A percentile compares a stretch with the other conserved stretches of the same genome.
These are phyloP conservation scores for Oryzias woworae DNA, from an alignment of 2,113 vertebrate genomes.

Conservation along the genomic window DNA sequence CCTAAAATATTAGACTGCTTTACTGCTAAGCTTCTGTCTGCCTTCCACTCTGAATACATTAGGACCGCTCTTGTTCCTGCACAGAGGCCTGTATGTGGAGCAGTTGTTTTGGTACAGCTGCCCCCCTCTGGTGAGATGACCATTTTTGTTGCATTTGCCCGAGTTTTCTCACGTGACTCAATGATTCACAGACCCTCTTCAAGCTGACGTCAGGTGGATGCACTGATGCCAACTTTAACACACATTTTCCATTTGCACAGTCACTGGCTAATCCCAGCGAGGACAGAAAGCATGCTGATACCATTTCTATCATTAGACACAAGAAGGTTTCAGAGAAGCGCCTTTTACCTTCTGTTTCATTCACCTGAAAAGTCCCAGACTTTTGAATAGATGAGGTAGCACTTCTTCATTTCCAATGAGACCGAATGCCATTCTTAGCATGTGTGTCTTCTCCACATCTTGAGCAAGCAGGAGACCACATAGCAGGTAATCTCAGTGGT, in stretches of 20 bases:
- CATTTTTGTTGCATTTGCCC: slow-evolving; percentile 27
- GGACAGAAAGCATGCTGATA: slow-evolving; percentile 29
- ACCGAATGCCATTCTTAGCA: too few relatives aligned
- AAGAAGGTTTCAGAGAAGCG: slow-evolving; percentile 3
- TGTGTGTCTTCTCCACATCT: too few relatives aligned
- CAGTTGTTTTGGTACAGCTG: too few relatives aligned
- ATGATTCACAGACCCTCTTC: slow-evolving; percentile 50
- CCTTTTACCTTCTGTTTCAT: background rate
- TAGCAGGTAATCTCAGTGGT: slow-evolving; percentile 63
- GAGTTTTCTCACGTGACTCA: slow-evolving; percentile 33
- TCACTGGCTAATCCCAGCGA: slow-evolving; percentile 11
- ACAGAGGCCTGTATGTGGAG: background rate
- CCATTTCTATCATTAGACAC: slow-evolving; percentile 31
- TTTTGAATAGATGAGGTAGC: too few relatives aligned
- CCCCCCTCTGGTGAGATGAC: slow-evolving; percentile 11
- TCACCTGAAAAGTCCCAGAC: background rate
- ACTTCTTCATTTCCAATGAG: too few relatives aligned
- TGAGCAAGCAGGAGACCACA: slow-evolving; percentile 40
- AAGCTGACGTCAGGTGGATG: slow-evolving; percentile 47
- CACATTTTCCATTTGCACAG: slow-evolving; percentile 40
- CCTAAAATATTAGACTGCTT: slow-evolving; percentile 2
- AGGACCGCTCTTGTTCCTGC: slow-evolving; percentile 6
- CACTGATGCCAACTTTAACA: slow-evolving; percentile 34
- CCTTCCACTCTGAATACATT: slow-evolving; percentile 2
- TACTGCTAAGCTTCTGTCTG: background rate